Base-by-base conservation (phyloP, 2,888 invertebrate species). In the Acholoe squamosa region DNA sequence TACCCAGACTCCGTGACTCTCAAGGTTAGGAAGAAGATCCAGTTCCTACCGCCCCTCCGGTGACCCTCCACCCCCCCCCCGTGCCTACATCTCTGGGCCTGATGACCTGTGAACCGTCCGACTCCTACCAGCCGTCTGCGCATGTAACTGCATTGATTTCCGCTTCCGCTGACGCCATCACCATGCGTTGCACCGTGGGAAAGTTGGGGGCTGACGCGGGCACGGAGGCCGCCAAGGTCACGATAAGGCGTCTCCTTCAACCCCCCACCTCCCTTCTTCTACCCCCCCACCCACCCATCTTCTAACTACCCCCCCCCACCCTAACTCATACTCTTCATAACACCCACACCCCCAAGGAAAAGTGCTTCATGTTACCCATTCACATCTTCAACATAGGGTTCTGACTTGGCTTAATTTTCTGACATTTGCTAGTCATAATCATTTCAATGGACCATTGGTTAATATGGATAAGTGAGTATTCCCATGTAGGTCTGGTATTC, bases 71-170 rank as follows among this genome's bases (percentile, higher is more conserved):
- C 80, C 80, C 80, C 80, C 80, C 80, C 34, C 10, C 80, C 22
- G 10, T 43, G 0, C 80, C 80, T n/a, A 16, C 14, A 16, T 43
- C 80, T 80, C 43, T 7, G 43, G 80, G 43, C 33, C 33, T 25
- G n/a, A 25, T 28, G 43, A 80, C 80, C 43, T 25, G 19, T 43
- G 34, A 80, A 19, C 80, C 43, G 22, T 0, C 33, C 80, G 22
- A 33, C 80, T 76, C 28, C 31, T 76, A 76, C 76, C 76, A 28
- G 25, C 80, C 80, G 34, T 80, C 80, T 43, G 80, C 80, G 80
- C 80, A 80, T 80, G 80, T 80, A 80, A 80, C 80, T 34, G 80
- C 80, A 80, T 80, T 43, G 80, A 80, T 80, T 80, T 80, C 80
- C 80, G 80, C 16, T 80, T 80, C 80, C 80, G 43, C 34, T 43